phyloP scores from a whole-genome alignment of 2,888 invertebrate species.

The Caenorhabditis angaria region DNA sequence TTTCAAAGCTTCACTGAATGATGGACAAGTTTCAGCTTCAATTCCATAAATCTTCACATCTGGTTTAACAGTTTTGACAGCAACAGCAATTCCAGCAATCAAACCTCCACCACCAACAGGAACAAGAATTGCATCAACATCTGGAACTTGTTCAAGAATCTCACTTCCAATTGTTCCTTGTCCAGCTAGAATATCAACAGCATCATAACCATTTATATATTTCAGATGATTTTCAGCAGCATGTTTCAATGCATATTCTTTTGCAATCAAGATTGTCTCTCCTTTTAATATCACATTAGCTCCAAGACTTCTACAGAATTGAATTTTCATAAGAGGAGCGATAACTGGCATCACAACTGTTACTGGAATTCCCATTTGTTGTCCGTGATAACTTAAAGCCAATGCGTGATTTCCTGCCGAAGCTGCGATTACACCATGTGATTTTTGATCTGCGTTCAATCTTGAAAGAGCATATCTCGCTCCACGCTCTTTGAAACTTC shows the following conservation, averaged over 20 bases:
- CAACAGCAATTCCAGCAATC: conserved; percentile 88
- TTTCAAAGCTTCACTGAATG: conserved; percentile 82
- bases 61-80: conserved; percentile 86
- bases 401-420: conserved; percentile 85
- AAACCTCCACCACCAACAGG: conserved; percentile 94
- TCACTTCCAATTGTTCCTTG: conserved; percentile 93
- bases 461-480: conserved; percentile 75
- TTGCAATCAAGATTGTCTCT: conserved; percentile 76
- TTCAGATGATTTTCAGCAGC: conserved; percentile 80
- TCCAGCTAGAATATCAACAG: conserved; percentile 92
- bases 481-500: conserved; percentile 94
- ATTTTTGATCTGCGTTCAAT: conserved; percentile 39
- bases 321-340: conserved; percentile 94
- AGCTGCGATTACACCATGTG: conserved; percentile 63
- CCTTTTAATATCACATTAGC: conserved; percentile 83
- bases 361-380: conserved; percentile 79
- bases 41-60: conserved; percentile 87
- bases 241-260: conserved; percentile 82
- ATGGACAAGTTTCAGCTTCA: conserved; percentile 89
- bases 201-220: conserved; percentile 93
- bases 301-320: conserved; percentile 84
- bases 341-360: conserved; percentile 94
- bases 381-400: conserved; percentile 83
- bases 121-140: conserved; percentile 87
- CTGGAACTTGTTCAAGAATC: conserved; percentile 83